A percentile compares a stretch with the other conserved stretches of the same genome.
These are phyloP conservation scores for Dryomyza anilis DNA, from an alignment of 2,888 invertebrate genomes.

Conservation along the genomic window DNA sequence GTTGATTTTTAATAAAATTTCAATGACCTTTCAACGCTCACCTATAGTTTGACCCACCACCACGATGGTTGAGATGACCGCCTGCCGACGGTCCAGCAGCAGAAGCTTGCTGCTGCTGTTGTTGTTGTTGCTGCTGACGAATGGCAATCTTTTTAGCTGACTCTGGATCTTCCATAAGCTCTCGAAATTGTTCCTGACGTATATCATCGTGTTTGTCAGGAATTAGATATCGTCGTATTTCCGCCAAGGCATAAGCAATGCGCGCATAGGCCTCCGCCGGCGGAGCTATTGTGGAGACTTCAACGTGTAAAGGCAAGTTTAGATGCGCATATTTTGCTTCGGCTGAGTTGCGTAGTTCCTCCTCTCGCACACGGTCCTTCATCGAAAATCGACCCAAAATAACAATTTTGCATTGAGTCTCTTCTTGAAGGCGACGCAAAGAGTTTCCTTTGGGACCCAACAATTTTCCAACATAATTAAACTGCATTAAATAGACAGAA, in stretches of 20 bases:
- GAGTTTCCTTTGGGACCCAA: slow-evolving; percentile 93
- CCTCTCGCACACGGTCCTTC: slow-evolving; percentile 85
- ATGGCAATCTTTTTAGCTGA: slow-evolving; percentile 56
- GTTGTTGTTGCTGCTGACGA: slow-evolving; percentile 52
- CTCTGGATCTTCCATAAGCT: slow-evolving; percentile 65
- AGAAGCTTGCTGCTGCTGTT: slow-evolving; percentile 35
- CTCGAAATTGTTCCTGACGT: slow-evolving; percentile 82
- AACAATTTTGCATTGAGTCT: slow-evolving; percentile 96
- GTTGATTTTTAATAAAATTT: not conserved
- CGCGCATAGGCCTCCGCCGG: slow-evolving; percentile 86
- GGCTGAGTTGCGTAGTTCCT: slow-evolving; percentile 77
- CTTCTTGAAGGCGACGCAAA: slow-evolving; percentile 89
- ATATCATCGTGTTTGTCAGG: slow-evolving; percentile 78
- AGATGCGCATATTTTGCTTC: slow-evolving; percentile 91
- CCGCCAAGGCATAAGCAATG: slow-evolving; percentile 82
- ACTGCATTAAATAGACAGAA: slow-evolving; percentile 63
- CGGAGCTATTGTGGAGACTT: slow-evolving; percentile 84
- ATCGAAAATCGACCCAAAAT: slow-evolving; percentile 91
- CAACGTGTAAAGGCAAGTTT: slow-evolving; percentile 85
- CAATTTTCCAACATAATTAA: slow-evolving; percentile 93
- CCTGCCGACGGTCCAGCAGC: slow-evolving; percentile 28
- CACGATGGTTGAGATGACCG: slow-evolving; percentile 15
- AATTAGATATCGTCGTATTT: slow-evolving; percentile 71
- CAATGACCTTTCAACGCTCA: slow-evolving; percentile 24
- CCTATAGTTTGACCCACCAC: slow-evolving; percentile 43